Base-by-base conservation (phyloP, 1,140 invertebrate species). In the Lysiphlebus fabarum region DNA sequence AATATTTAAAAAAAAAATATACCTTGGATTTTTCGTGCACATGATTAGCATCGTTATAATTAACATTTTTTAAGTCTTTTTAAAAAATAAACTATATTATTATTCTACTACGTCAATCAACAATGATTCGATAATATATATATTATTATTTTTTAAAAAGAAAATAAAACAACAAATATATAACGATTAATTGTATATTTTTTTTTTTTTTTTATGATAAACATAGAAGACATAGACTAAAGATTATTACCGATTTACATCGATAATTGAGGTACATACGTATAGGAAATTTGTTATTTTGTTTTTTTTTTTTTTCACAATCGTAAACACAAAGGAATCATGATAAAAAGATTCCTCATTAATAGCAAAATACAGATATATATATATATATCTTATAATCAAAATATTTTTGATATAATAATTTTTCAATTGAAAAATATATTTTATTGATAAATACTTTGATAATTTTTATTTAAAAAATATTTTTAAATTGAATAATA, bases 201-300 rank as follows among this genome's bases (percentile, higher is more conserved):
- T n/a, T n/a, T n/a, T n/a, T 26, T 26, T 26, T 26, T 0, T 26
- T 26, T 26, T 26, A 2, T 26, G 17, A 26, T 26, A 26, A 26
- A 26, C 17, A 26, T 26, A 26, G 17, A 26, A 26, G 17, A 26
- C 66, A 66, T 74, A 75, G 65, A 75, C 60, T 71, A 76, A 77
- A 63, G 68, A 76, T 71, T 55, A 44, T 53, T 40, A 49, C 77
- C 68, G 64, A 70, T 71, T 76, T 71, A 73, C 73, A 75, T 75
- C 71, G 66, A 73, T 70, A 72, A 74, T 77, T 74, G 75, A 77
- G 75, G 76, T 78, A 78, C 73, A 71, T 77, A 71, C 71, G 73
- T 69, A 63, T 74, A 69, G 70, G 55, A 71, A 70, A 26, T 26
- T 26, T 26, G 2, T 26, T 26, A 2, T 26, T 26, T 26, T 26